Percentiles rank a stretch among this genome's conserved stretches.
These are phyloP conservation scores for Listronotus oregonensis DNA, from an alignment of 1,140 invertebrate species.

Conservation along the genomic window DNA sequence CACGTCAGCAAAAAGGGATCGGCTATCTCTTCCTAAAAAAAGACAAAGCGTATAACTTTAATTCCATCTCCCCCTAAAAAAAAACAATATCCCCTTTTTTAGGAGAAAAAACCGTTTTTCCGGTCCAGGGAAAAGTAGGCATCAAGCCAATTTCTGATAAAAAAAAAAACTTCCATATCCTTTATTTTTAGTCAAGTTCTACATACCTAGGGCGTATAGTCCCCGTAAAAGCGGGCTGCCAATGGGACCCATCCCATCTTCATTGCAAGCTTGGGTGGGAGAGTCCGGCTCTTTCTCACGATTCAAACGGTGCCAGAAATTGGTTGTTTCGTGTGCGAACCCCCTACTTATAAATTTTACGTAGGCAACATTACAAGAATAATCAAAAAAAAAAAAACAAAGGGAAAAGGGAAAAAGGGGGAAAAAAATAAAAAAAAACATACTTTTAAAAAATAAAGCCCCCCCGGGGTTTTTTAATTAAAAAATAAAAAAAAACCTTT, in stretches of 20 bases:
- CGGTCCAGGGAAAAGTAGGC: too few species aligned
- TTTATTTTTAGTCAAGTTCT: background rate
- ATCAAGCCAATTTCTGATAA: too few species aligned
- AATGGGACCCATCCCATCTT: conserved; percentile 43
- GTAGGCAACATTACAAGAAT: background rate
- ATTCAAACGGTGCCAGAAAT: conserved; percentile 76
- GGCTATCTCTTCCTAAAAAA: conserved; percentile 51
- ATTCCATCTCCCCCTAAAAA: too few species aligned
- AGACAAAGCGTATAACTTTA: background rate
- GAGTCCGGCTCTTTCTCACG: conserved; percentile 61
- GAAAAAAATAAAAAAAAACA: too few species aligned
- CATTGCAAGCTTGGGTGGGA: conserved; percentile 37
- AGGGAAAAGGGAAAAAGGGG: too few species aligned
- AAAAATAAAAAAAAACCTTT: too few species aligned
- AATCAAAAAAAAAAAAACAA: too few species aligned
- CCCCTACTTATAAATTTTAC: conserved; percentile 59
- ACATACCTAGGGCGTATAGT: conserved; percentile 49
- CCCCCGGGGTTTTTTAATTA: too few species aligned
- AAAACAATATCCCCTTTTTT: too few species aligned
- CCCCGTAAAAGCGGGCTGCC: conserved; percentile 50
- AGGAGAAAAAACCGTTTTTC: too few species aligned
- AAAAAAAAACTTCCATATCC: too few species aligned
- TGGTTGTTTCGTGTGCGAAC: conserved; percentile 77
- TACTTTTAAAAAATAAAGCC: too few species aligned
- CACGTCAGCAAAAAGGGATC: conserved; percentile 67